Base-by-base conservation (phyloP, 2,797 vertebrate genomes). In the Semaprochilodus insignis region DNA sequence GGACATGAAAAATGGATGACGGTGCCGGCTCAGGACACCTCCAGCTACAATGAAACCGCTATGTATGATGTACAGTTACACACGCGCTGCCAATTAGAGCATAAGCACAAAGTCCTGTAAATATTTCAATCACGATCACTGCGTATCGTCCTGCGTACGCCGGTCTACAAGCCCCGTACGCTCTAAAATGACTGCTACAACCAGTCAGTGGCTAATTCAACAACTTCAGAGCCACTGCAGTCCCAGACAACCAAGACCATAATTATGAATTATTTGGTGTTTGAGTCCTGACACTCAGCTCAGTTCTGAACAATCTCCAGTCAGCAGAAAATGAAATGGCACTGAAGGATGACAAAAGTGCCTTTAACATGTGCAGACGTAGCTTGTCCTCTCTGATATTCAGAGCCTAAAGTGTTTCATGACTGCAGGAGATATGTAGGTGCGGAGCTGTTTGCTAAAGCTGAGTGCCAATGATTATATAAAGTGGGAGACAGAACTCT, bases 1-100 rank as follows among this genome's bases (percentile, higher is more conserved):
- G 88, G 86, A 85, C 87, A 91, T 94, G 85, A 93, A 93, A 91
- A 90, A 92, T 93, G 92, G 86, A 93, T 85, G 74, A 69, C 65
- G 16, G 65, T 82, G 81, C 77, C 73, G 74, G 90, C 91, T 91
- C 89, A 65, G 89, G 91, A 93, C 89, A 91, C 90, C 83, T 79
- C 44, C 15, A 48, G 88, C 79, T 74, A 84, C 80, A 85, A 80
- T 76, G 80, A 82, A 84, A 82, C 72, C 63, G 25, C 80, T 74
- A 81, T 77, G 77, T 72, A 60, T 72, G 67, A 82, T 84, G 76
- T 77, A 65, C 80, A 65, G 82, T 71, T 54, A 77, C 66, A 55
- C 48, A 81, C 80, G 78, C 31, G 82, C 31, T 92, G 90, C 90
- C 90, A 93, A 93, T 93, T 93, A 92, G 91, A 94, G 92, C 92